Evolutionary conservation across 2,888 invertebrate genomes (phyloP), one percentile per base, ranked within the genome.

Genomic region (Acleris laterana): DNA sequence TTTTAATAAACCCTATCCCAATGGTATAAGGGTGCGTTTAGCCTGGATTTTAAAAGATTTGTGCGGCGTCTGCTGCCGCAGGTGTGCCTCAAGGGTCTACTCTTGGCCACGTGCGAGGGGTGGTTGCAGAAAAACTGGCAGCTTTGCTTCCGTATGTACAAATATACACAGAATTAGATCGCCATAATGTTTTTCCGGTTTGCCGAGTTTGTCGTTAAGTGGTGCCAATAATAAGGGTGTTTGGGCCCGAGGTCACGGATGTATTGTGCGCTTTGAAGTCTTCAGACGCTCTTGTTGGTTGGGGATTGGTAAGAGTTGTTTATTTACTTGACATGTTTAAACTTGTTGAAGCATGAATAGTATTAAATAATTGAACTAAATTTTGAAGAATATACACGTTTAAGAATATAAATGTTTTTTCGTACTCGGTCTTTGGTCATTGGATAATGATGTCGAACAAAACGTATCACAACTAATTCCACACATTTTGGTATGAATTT

Each of bases 151-250:
- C 90, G 89, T 82, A 84, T 79, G 84, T 82, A 84, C 88, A 87
- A 89, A 90, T 84, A 86, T 86, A 90, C 90, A 89, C 88, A 89
- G 84, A 87, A 89, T 90, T 87, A 87, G 87, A 88, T 83, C 78
- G 87, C 83, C 85, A 89, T 90, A 83, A 91, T 91, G 90, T 90
- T 91, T 88, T 92, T 92, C 92, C 91, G 91, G 91, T 86, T 82
- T 81, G 77, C 82, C 81, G 81, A 82, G 83, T 83, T 87, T 87
- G 87, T 72, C 72, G 77, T 88, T 79, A 77, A 89, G 90, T 86
- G 83, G 82, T 76, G 78, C 87, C 72, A 74, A 75, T 72, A 71
- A 70, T 65, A 70, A 63, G 72, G 74, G 70, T 70, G 72, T 72
- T 72, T 74, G 69, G 73, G 74, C 64, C 22, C 48, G 52, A 52